Evolutionary conservation across 2,797 vertebrate genomes (phyloP), one percentile per base, ranked within the genome.

Genomic region (Apogon talboti): DNA sequence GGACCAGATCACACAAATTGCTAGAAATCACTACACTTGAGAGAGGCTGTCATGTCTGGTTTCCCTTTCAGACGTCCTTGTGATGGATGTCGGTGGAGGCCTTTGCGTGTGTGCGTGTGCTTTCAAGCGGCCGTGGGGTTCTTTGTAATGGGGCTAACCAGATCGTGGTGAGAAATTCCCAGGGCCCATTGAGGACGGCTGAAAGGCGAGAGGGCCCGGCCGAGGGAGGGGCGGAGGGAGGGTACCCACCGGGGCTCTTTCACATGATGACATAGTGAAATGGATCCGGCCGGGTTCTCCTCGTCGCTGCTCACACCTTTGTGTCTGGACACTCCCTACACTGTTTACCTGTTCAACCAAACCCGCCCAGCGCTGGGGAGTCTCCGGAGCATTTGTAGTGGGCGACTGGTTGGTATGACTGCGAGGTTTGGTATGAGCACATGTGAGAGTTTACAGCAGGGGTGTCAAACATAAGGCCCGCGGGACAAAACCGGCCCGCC

Each of bases 91-190:
- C 35, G 41, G 10, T 43, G 48, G 67, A 84, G 65, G 78, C 63
- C 33, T 57, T 69, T 69, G 64, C 53, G 8, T 69, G 71, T 56
- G 57, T 68, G 51, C 44, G 46, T 58, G 71, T 19, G 70, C 67
- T 82, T 82, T 79, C 59, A 65, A 78, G 67, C 84, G 75, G 86
- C 82, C 76, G 83, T 60, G 14, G 74, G 75, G 67, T 76, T 84
- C 85, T 88, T 91, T 91, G 86, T 91, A 75, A 89, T 59, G 60
- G 77, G 71, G 79, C 87, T 84, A 89, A 91, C 85, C 80, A 88
- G 89, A 90, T 89, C 76, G 71, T 84, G 88, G 91, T 89, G 89
- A 93, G 91, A 90, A 91, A 87, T 81, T 86, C 79, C 80, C 85
- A 59, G 53, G 49, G 69, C 74, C 83, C 86, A 85, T 79, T 90